Evolutionary conservation across 2,888 invertebrate genomes (phyloP), one percentile per base, ranked within the genome.

Genomic region (Agriopis aurantiaria): DNA sequence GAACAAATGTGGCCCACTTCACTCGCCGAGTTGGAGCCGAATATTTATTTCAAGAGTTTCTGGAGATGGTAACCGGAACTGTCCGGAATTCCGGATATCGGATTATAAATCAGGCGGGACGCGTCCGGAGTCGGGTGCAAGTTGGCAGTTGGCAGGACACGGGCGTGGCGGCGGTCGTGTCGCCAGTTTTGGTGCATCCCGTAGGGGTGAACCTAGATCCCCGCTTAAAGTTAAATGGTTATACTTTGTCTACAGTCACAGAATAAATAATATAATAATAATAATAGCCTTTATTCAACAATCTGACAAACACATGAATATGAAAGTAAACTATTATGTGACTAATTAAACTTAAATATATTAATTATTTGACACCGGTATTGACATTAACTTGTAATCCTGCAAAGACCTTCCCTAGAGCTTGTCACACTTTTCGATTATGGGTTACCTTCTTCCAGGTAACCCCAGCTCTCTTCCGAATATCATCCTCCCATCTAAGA

Each of bases 31-130:
- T 73, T 69, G 61, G 68, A 71, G 57, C 66, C 74, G 75, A 77
- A 75, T 77, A 75, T 77, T 75, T 77, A 77, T 77, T 71, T 75
- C 73, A 75, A 72, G 72, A 77, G 75, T 76, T 78, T 78, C 75
- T 75, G 75, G 72, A 75, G 74, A 73, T 78, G 74, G 73, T 79
- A 82, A 72, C 58, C 69, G 75, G 69, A 72, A 72, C 68, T 71
- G 70, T 78, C 81, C 82, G 66, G 63, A 71, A 71, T 71, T 71
- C 66, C 66, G 87, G 89, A 88, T 86, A 85, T 88, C 86, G 84
- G 83, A 81, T 82, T 83, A 89, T 90, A 90, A 89, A 89, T 90
- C 89, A 88, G 79, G 78, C 78, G 72, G 73, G 77, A 76, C 78
- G 82, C 82, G 81, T 87, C 88, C 86, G 87, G 73, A 70, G 68